phyloP scores from a whole-genome alignment of 2,113 vertebrate genomes.

The Gopherus flavomarginatus region DNA sequence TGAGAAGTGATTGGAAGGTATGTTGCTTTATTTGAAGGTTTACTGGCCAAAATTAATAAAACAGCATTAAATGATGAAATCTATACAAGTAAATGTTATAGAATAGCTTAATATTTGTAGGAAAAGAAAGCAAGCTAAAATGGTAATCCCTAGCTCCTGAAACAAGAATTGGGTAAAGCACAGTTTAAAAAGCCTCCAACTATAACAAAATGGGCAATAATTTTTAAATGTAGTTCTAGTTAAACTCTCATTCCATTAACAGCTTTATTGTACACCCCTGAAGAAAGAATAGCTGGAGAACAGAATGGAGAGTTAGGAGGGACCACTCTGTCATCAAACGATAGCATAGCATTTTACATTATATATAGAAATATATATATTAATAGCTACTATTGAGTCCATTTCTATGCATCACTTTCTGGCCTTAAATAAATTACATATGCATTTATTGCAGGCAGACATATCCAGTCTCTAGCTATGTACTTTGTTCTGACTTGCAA shows the following conservation, averaged over 20 bases:
- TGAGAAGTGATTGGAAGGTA: not conserved
- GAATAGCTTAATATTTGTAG: not conserved
- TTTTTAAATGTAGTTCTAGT: not conserved
- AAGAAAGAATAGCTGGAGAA: not conserved
- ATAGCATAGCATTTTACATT: not conserved
- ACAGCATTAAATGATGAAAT: not conserved
- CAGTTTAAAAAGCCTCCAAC: not conserved
- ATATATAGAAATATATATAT: not conserved
- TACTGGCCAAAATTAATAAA: not conserved
- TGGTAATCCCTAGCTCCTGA: not conserved
- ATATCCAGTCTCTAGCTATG: not conserved
- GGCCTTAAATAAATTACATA: not conserved
- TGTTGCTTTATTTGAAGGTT: not conserved
- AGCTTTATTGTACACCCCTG: not conserved
- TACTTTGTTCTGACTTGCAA: not conserved
- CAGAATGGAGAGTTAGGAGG: not conserved
- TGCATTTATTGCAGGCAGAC: rapidly evolving
- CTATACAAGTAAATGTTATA: not conserved
- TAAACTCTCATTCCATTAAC: not conserved
- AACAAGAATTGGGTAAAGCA: not conserved
- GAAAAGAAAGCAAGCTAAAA: not conserved
- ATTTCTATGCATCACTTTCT: not conserved
- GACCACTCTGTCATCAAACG: not conserved
- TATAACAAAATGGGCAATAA: rapidly evolving
- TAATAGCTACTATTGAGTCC: not conserved